Percentiles rank a stretch among this genome's conserved stretches.
Evolutionary conservation across 2,113 vertebrate genomes (phyloP).

Genomic region (Columba janthina): DNA sequence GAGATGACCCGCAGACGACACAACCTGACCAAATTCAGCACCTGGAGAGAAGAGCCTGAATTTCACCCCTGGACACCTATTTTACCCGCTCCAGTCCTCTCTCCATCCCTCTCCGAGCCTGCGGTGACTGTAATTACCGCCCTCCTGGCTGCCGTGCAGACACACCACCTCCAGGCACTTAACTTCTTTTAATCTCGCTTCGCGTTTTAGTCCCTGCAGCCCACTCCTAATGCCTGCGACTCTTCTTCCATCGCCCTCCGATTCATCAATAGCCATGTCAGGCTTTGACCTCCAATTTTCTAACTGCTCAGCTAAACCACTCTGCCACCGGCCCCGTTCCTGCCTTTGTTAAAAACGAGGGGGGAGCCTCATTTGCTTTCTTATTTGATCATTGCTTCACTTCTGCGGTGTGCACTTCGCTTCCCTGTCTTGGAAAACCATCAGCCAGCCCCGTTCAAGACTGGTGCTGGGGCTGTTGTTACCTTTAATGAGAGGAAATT

Average conservation of each 20-base stretch:
- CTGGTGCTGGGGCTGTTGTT: neutral
- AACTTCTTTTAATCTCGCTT: slow-evolving; percentile 63
- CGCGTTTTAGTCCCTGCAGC: slow-evolving; percentile 34
- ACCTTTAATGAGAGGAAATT: slow-evolving; percentile 68
- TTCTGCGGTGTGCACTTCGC: neutral
- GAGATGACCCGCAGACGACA: neutral
- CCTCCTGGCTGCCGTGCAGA: neutral
- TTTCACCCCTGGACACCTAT: neutral
- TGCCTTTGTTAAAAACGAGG: slow-evolving; percentile 38
- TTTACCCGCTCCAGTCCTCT: neutral
- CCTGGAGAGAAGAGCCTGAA: neutral
- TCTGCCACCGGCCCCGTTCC: neutral
- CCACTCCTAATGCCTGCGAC: slow-evolving; percentile 24
- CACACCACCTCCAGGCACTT: slow-evolving; percentile 53
- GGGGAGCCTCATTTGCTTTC: slow-evolving; percentile 50
- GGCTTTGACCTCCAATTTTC: slow-evolving; percentile 57
- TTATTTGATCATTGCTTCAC: slow-evolving; percentile 35
- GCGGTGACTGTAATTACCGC: neutral
- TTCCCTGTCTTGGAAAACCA: neutral
- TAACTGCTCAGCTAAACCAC: slow-evolving; percentile 53
- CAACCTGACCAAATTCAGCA: neutral
- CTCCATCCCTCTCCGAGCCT: neutral
- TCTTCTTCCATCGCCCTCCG: slow-evolving; percentile 39
- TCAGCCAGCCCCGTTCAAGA: neutral
- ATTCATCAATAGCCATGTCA: slow-evolving; percentile 58